phyloP scores from a whole-genome alignment of 2,113 vertebrate genomes.

The Alces alces region DNA sequence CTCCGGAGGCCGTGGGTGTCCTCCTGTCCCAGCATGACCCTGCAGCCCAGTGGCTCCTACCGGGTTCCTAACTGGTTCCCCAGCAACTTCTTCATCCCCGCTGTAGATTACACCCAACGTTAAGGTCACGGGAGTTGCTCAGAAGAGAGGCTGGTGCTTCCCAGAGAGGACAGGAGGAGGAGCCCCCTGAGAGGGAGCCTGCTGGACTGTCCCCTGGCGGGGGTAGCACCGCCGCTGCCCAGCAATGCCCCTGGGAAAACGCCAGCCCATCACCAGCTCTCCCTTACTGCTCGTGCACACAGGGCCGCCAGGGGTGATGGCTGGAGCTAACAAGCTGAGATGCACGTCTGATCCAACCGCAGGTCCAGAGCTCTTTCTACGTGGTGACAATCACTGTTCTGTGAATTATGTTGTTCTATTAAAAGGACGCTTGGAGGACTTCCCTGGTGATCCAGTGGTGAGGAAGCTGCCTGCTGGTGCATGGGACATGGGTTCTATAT shows the following conservation, averaged over 20 bases:
- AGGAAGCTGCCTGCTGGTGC: neutral
- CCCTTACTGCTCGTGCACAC: accelerated
- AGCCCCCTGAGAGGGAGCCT: neutral
- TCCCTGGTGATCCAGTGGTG: neutral
- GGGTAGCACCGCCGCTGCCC: accelerated
- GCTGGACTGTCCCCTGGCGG: accelerated
- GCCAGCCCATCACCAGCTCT: accelerated
- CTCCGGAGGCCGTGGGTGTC: accelerated
- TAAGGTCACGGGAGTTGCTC: neutral
- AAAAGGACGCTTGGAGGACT: neutral
- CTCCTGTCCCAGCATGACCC: neutral
- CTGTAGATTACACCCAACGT: accelerated
- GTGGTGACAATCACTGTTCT: neutral
- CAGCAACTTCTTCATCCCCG: neutral
- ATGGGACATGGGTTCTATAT: neutral
- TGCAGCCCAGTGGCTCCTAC: neutral
- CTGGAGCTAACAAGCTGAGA: neutral
- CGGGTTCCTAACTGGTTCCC: neutral
- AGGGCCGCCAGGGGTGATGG: accelerated
- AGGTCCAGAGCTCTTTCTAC: neutral
- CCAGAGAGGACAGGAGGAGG: neutral
- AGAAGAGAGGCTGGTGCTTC: neutral
- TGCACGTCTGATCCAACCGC: neutral
- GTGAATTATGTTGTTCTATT: neutral
- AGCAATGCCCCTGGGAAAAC: neutral